Evolutionary conservation across 2,113 vertebrate genomes (phyloP).

Genomic region (Chiloscyllium plagiosum): DNA sequence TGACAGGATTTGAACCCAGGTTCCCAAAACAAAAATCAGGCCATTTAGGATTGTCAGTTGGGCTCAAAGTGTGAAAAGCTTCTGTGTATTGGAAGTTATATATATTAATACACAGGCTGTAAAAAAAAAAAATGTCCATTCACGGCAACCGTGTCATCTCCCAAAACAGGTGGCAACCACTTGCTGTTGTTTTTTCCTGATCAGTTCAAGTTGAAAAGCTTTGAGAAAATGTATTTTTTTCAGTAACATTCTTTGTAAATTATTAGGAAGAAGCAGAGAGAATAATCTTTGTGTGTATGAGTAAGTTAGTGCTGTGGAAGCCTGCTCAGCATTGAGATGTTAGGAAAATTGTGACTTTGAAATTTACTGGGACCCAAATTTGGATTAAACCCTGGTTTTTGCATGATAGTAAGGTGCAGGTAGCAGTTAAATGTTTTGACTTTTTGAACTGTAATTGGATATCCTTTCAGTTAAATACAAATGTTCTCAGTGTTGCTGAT

Average conservation of each 20-base stretch:
- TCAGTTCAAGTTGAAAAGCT: no score
- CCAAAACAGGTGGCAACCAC: no score
- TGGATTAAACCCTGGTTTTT: background rate
- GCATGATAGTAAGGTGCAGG: background rate
- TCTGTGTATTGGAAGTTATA: no score
- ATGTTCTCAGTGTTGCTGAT: background rate
- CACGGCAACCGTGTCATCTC: no score
- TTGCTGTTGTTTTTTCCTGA: no score
- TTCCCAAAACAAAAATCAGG: no score
- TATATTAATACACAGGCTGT: no score
- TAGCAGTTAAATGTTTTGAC: background rate
- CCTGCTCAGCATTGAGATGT: background rate
- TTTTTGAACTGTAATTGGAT: background rate
- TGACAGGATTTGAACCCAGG: no score
- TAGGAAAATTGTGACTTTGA: background rate
- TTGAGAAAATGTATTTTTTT: no score
- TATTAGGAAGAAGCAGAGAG: background rate
- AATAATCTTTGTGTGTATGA: background rate
- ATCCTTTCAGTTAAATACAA: background rate
- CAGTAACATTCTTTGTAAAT: background rate
- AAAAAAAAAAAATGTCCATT: no score
- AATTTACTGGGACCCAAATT: background rate
- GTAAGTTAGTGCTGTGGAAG: background rate
- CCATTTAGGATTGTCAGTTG: no score
- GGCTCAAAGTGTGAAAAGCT: no score